Evolutionary conservation across 2,888 invertebrate genomes (phyloP).

Genomic region (Drosophila mulleri): DNA sequence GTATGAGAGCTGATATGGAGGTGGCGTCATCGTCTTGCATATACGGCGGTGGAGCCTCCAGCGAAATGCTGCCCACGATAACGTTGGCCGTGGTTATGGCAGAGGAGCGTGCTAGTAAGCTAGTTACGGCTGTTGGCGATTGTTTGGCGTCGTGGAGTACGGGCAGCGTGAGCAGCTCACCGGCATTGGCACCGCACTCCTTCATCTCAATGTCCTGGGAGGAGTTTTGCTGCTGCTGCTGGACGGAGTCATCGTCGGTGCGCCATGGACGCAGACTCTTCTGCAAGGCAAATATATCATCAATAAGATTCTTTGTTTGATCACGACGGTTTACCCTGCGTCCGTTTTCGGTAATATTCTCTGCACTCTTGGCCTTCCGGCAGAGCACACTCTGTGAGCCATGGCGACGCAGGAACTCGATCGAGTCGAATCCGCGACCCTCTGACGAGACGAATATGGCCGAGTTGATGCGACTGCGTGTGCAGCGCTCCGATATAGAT

Average conservation of each 20-base stretch:
- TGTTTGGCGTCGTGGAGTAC: conserved; percentile 64
- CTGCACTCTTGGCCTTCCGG: conserved; percentile 91
- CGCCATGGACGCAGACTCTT: conserved; percentile 84
- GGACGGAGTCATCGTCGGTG: conserved; percentile 79
- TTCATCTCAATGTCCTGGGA: conserved; percentile 72
- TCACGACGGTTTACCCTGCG: conserved; percentile 74
- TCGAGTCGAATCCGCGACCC: conserved; percentile 91
- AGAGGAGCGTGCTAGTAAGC: conserved; percentile 75
- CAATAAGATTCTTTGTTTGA: background rate
- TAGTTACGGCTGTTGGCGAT: conserved; percentile 63
- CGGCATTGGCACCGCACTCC: conserved; percentile 60
- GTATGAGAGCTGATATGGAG: conserved; percentile 63
- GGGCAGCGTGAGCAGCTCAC: conserved; percentile 73
- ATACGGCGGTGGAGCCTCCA: conserved; percentile 84
- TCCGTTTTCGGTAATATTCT: conserved; percentile 87
- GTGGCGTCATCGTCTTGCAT: conserved; percentile 78
- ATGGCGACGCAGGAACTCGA: conserved; percentile 92
- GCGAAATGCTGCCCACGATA: conserved; percentile 84
- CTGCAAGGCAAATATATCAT: conserved; percentile 51
- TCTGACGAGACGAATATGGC: conserved; percentile 93
- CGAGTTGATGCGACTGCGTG: conserved; percentile 92
- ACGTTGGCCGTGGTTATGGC: conserved; percentile 82
- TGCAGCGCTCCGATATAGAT: conserved; percentile 88
- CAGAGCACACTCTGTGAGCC: conserved; percentile 92
- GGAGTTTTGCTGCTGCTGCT: conserved; percentile 66